phyloP scores from a whole-genome alignment of 2,797 vertebrate species.

The Pangasius djambal region DNA sequence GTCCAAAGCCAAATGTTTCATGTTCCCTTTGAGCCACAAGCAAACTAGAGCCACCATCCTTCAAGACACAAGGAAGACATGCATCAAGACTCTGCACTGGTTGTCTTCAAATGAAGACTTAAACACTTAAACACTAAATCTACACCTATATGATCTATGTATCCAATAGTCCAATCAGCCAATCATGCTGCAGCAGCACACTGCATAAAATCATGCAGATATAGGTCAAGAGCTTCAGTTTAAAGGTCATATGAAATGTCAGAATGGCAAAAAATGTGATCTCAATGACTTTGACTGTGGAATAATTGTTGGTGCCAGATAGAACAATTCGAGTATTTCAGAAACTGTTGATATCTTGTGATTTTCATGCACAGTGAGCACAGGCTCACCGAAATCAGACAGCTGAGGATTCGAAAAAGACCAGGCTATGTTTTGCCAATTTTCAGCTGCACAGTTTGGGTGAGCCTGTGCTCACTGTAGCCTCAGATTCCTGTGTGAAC shows the following conservation, averaged over 20 bases:
- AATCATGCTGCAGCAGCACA: neutral
- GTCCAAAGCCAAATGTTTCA: neutral
- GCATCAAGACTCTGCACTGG: neutral
- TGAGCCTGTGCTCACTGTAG: neutral
- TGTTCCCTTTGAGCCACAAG: neutral
- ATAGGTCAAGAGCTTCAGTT: neutral
- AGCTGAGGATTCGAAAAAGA: neutral
- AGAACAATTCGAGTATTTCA: neutral
- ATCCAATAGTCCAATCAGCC: neutral
- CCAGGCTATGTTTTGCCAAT: neutral
- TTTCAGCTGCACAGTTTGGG: neutral
- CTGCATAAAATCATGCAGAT: neutral
- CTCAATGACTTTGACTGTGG: neutral
- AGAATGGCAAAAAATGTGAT: neutral
- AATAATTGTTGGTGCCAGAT: neutral
- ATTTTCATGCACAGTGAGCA: neutral
- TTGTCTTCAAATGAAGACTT: neutral
- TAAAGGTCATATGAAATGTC: neutral
- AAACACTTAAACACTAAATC: neutral
- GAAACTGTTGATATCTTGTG: neutral
- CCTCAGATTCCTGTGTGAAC: neutral
- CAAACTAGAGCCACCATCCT: neutral
- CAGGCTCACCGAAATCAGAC: neutral
- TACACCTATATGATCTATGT: neutral
- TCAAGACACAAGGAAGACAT: neutral